Conservation (phyloP, 2,888 invertebrate species). For the Chirona hameri region DNA sequence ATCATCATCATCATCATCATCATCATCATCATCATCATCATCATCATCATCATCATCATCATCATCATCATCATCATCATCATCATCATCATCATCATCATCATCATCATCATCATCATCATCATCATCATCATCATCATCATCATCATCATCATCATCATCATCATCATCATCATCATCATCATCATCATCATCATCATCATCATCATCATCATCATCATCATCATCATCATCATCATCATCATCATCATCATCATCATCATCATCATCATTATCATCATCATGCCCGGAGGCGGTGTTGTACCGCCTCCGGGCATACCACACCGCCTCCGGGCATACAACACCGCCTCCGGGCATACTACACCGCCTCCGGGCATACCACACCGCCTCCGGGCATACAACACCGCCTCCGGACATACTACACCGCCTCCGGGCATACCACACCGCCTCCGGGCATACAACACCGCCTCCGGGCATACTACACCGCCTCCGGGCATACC, state of each 20-base stretch:
- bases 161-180: slow-evolving; percentile 22
- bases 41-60: slow-evolving; percentile 22
- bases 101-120: slow-evolving; percentile 22
- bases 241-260: background rate
- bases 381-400: too few relatives aligned
- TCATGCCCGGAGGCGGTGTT: background rate
- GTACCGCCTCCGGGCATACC: too few relatives aligned
- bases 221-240: background rate
- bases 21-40: slow-evolving; percentile 22
- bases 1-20: slow-evolving; percentile 22
- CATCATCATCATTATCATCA: slow-evolving; percentile 10
- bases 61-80: slow-evolving; percentile 22
- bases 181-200: slow-evolving; percentile 22
- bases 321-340: too few relatives aligned
- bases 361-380: too few relatives aligned
- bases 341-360: too few relatives aligned
- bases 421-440: too few relatives aligned
- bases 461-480: too few relatives aligned
- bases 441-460: too few relatives aligned
- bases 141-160: slow-evolving; percentile 22
- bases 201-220: slow-evolving; percentile 22
- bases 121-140: slow-evolving; percentile 22
- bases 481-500: too few relatives aligned
- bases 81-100: slow-evolving; percentile 22
- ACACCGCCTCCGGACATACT: too few relatives aligned